These are phyloP conservation scores for Sepioteuthis lessoniana DNA, from an alignment of 2,888 invertebrate genomes.

Conservation along the genomic window DNA sequence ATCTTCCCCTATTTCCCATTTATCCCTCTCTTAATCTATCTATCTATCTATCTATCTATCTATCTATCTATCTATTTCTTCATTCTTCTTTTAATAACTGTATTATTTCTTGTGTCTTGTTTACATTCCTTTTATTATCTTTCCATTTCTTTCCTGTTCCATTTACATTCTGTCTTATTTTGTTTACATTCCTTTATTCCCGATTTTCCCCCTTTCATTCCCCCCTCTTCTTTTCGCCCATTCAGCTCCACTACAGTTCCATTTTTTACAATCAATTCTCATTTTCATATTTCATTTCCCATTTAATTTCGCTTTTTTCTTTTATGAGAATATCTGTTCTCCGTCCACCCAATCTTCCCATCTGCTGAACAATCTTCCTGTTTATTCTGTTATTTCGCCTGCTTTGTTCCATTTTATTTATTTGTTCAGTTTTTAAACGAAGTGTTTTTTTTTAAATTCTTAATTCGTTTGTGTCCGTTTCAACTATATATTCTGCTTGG, in stretches of 20 bases:
- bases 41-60: conserved; percentile 15
- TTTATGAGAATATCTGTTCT: not conserved
- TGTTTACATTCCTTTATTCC: not conserved
- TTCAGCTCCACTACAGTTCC: not conserved
- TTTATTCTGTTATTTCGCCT: not conserved
- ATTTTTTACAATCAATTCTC: conserved; percentile 33
- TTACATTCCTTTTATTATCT: conserved; percentile 33
- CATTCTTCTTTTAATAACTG: not conserved
- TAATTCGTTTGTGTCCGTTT: not conserved
- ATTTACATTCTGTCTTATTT: not conserved
- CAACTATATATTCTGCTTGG: not conserved
- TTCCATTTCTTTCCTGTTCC: not conserved
- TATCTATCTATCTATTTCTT: not conserved
- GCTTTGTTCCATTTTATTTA: not conserved
- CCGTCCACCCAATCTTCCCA: not conserved
- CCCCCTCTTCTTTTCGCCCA: not conserved
- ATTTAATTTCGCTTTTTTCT: not conserved
- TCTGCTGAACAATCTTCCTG: not conserved
- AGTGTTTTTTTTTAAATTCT: not conserved
- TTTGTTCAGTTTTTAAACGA: not conserved
- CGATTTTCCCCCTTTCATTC: not conserved
- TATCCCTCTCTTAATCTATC: not conserved
- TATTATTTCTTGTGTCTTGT: not conserved
- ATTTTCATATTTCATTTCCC: not conserved
- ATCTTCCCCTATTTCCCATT: no score